Conservation (phyloP, 2,797 vertebrate species). For the Vultur gryphus region DNA sequence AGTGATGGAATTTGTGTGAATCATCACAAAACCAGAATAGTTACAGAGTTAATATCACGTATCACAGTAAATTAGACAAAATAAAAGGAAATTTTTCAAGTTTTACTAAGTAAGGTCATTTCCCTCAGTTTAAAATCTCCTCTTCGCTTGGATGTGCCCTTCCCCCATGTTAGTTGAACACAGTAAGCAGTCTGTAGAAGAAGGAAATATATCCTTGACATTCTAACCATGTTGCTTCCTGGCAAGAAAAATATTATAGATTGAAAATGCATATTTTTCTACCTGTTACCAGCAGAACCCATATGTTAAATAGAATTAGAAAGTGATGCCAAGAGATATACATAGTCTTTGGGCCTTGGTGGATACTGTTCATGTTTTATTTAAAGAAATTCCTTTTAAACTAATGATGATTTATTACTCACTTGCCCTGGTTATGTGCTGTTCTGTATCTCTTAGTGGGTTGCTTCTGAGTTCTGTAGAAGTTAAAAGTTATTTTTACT, state of each 20-base stretch:
- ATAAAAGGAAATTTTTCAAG: not conserved
- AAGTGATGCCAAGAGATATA: not conserved
- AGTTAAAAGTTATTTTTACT: not conserved
- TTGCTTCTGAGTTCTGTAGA: not conserved
- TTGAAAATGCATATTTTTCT: not conserved
- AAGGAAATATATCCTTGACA: not conserved
- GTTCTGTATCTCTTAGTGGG: not conserved
- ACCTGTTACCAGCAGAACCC: not conserved
- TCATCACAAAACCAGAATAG: not conserved
- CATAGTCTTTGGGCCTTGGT: not conserved
- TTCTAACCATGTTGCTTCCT: not conserved
- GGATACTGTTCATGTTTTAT: not conserved
- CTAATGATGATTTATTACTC: not conserved
- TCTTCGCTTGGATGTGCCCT: not conserved
- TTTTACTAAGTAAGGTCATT: not conserved
- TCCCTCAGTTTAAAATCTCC: not conserved
- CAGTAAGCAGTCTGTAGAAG: not conserved
- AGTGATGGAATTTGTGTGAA: not conserved
- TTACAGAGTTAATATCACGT: not conserved
- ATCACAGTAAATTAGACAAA: not conserved
- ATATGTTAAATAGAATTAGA: not conserved
- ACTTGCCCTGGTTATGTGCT: not conserved
- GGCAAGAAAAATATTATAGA: not conserved
- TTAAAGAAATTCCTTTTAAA: not conserved
- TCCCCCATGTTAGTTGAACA: rapidly evolving